Evolutionary conservation across 2,113 vertebrate genomes (phyloP).

Genomic region (Pica pica): DNA sequence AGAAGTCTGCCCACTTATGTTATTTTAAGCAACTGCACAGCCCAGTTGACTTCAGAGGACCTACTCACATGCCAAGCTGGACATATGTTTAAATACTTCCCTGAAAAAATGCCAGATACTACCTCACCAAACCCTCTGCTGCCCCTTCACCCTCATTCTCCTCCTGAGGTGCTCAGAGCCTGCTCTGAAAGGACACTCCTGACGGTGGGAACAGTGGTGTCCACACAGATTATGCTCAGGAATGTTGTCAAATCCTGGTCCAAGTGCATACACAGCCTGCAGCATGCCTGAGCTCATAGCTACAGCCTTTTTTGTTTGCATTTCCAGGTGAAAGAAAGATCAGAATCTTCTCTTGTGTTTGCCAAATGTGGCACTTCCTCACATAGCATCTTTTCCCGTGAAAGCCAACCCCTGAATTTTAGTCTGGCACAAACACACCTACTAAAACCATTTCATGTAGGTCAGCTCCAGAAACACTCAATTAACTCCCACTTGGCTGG

Average conservation of each 20-base stretch:
- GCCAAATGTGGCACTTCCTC: not conserved
- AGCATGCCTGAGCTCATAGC: rapidly evolving
- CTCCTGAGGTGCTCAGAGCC: not conserved
- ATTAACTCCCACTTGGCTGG: not conserved
- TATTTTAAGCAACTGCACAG: not conserved
- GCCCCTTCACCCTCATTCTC: not conserved
- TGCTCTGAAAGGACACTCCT: not conserved
- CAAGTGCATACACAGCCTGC: rapidly evolving
- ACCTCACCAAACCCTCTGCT: not conserved
- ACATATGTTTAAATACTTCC: not conserved
- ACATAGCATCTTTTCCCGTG: not conserved
- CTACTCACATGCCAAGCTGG: not conserved
- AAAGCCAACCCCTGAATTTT: not conserved
- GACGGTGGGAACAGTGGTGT: rapidly evolving
- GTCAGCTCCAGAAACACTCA: not conserved
- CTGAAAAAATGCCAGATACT: not conserved
- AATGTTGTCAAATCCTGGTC: rapidly evolving
- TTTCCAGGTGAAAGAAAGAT: not conserved
- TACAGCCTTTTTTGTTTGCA: rapidly evolving
- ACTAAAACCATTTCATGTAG: not conserved
- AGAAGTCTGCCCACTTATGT: not conserved
- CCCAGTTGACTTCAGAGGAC: not conserved
- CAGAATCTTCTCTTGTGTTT: not conserved
- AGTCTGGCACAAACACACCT: not conserved
- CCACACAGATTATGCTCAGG: rapidly evolving